phyloP scores from a whole-genome alignment of 2,888 invertebrate species.

The Epinotia ramella region DNA sequence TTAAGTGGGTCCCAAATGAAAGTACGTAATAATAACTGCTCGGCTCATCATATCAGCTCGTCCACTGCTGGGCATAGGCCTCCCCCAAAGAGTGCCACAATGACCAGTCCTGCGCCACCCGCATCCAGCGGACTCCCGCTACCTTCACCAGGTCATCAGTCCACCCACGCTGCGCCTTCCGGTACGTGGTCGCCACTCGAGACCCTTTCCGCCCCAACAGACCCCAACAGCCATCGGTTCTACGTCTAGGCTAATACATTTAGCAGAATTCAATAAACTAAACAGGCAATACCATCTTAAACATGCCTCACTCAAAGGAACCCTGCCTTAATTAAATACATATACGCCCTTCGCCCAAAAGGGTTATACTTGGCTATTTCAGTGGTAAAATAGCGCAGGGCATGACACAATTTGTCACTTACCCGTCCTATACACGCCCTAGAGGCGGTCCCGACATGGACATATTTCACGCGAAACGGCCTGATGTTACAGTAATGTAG shows the following conservation, averaged over 20 bases:
- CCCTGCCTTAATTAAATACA: constrained; percentile 38
- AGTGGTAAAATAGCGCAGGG: constrained; percentile 27
- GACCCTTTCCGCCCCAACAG: no score
- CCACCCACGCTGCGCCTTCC: no score
- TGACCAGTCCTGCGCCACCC: no score
- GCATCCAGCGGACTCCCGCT: no score
- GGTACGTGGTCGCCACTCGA: no score
- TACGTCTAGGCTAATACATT: neutral
- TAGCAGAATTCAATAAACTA: constrained; percentile 7
- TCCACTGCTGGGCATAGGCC: no score
- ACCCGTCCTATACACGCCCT: constrained; percentile 39
- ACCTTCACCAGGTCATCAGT: no score
- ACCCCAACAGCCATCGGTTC: no score
- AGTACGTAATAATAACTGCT: no score
- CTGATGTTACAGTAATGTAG: constrained; percentile 30
- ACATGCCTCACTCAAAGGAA: constrained; percentile 21
- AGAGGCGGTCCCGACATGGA: constrained; percentile 41
- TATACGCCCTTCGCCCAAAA: constrained; percentile 32
- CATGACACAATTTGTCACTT: constrained; percentile 41
- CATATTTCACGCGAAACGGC: constrained; percentile 41
- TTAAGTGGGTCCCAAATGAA: no score
- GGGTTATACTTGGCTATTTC: constrained; percentile 19
- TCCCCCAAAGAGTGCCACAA: no score
- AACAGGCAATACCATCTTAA: constrained; percentile 26
- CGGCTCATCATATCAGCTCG: no score